These are phyloP conservation scores for Seriola aureovittata DNA, from an alignment of 2,113 vertebrate genomes.

Conservation along the genomic window DNA sequence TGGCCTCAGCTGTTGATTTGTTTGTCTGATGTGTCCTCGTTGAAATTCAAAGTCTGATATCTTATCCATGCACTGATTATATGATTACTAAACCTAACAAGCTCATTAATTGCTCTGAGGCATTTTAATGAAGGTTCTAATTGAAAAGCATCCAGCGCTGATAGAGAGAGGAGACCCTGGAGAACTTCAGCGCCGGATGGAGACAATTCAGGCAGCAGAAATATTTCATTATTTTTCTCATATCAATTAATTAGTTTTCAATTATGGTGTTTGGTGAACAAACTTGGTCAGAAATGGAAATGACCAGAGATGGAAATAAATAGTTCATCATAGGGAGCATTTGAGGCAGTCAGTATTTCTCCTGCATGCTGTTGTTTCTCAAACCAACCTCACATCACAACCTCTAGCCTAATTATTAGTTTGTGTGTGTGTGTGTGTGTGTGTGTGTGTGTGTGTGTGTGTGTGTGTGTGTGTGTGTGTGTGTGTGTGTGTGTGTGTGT, in stretches of 20 bases:
- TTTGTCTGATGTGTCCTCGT: constrained; percentile 54
- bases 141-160: constrained; percentile 61
- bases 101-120: constrained; percentile 65
- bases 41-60: constrained; percentile 59
- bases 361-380: neutral
- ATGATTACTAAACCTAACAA: constrained; percentile 65
- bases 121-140: constrained; percentile 74
- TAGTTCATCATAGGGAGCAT: neutral
- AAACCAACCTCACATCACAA: constrained; percentile 10
- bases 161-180: constrained; percentile 43
- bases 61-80: constrained; percentile 55
- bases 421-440: neutral
- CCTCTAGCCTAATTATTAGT: neutral
- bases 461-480: neutral
- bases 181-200: constrained; percentile 13
- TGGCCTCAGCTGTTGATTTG: constrained; percentile 54
- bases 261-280: constrained; percentile 19
- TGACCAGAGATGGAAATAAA: constrained; percentile 1
- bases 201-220: constrained; percentile 18
- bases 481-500: neutral
- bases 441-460: neutral
- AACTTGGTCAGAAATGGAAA: constrained; percentile 39
- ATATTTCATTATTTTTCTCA: constrained; percentile 43
- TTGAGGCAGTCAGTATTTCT: neutral
- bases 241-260: constrained; percentile 56